Evolutionary conservation across 2,113 vertebrate genomes (phyloP), one percentile per base, ranked within the genome.

Genomic region (Melanocharis versteri): DNA sequence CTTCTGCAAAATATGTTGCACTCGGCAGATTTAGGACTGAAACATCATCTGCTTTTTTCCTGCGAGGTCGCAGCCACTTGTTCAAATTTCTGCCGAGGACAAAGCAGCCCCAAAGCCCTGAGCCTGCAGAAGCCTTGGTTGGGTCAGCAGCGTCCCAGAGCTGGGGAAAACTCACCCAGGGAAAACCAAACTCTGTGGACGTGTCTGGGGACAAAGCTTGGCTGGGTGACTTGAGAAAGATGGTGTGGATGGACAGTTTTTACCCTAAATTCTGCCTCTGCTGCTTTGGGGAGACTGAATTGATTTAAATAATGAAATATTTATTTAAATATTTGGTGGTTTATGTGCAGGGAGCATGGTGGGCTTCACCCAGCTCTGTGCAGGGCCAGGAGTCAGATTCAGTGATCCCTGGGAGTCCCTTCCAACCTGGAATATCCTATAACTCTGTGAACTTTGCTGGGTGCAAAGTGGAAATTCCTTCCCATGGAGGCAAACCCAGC

Each of bases 221-320:
- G 58, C 50, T 6, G 8, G 5, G 47, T 30, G 51, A 77, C 10
- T 54, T 2, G 10, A n/a, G 28, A 57, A 33, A 11, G 33, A 24
- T 0, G 2, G 4, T 3, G 17, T 13, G 33, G 9, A 33, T 0
- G 6, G 31, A 13, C 1, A 39, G 24, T 10, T 93, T 71, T 68
- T 37, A 7, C 54, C 5, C 44, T 26, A 33, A 94, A 56, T 54
- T 89, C 42, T 53, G 39, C 37, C 31, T 47, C 61, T 81, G 28
- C 18, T n/a, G 39, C 28, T 47, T 71, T 48, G 45, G 20, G 56
- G 40, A 13, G 23, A 2, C 26, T 14, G 48, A 39, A 51, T 22
- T 64, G 27, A 20, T 65, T 85, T 11, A 26, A 85, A 40, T 35
- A 48, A 42, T 42, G n/a, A 9, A 24, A 5, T 40, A 48, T 75